Percentiles rank a stretch among this genome's conserved stretches.
These are phyloP conservation scores for Pentalonia nigronervosa DNA, from an alignment of 1,140 invertebrate genomes.

Conservation along the genomic window DNA sequence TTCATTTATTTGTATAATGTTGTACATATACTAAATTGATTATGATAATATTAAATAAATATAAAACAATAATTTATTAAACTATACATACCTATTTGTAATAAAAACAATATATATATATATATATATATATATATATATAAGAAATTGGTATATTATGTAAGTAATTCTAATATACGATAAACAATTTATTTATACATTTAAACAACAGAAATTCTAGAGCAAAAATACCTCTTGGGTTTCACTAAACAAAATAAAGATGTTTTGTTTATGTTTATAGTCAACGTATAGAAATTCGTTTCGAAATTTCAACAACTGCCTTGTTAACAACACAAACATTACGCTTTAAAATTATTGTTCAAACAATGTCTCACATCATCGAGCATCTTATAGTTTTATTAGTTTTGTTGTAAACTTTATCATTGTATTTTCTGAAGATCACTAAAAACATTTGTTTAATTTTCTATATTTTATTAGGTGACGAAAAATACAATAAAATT, in stretches of 20 bases:
- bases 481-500: neutral
- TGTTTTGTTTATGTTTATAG: constrained; percentile 8
- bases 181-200: neutral
- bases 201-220: neutral
- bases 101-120: neutral
- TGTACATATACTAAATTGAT: neutral
- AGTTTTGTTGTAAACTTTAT: neutral
- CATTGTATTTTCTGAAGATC: neutral
- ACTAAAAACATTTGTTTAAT: constrained; percentile 13
- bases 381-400: neutral
- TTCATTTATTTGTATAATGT: neutral
- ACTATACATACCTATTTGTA: neutral
- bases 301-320: neutral
- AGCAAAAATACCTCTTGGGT: neutral
- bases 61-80: neutral
- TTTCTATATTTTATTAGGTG: neutral
- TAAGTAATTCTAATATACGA: neutral
- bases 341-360: constrained; percentile 6
- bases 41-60: neutral
- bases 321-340: constrained; percentile 24
- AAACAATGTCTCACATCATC: neutral
- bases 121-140: neutral
- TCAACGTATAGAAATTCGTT: constrained; percentile 16
- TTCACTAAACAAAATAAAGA: constrained; percentile 1
- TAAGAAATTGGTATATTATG: neutral